These are phyloP conservation scores for Clarias macrocephalus DNA, from an alignment of 2,113 vertebrate species.

Conservation along the genomic window DNA sequence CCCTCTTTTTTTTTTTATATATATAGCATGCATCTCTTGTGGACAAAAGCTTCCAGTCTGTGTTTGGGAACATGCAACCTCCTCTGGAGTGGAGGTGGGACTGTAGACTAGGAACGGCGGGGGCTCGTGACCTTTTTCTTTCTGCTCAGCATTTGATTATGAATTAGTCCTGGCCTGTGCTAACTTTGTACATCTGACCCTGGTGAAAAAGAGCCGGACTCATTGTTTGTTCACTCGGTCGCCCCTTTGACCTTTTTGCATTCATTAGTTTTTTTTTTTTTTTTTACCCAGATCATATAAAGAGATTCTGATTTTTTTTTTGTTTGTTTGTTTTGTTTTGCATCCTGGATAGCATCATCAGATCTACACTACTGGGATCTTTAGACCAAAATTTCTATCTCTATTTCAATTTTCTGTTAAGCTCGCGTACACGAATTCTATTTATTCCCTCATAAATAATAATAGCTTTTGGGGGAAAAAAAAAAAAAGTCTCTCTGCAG, in stretches of 20 bases:
- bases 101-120: constrained; percentile 14
- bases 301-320: background rate
- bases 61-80: constrained; percentile 48
- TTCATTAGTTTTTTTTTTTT: constrained; percentile 33
- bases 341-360: background rate
- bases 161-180: constrained; percentile 37
- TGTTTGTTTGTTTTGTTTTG: background rate
- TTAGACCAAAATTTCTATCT: background rate
- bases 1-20: constrained; percentile 5
- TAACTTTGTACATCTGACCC: constrained; percentile 55
- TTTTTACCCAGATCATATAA: background rate
- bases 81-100: constrained; percentile 36
- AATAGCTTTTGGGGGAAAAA: background rate
- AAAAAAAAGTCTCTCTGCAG: background rate
- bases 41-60: constrained; percentile 45
- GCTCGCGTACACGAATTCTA: background rate
- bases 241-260: constrained; percentile 52
- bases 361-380: background rate
- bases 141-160: constrained; percentile 38
- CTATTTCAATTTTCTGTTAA: constrained; percentile 11
- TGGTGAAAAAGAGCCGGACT: constrained; percentile 51
- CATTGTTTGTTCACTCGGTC: constrained; percentile 50
- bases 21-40: constrained; percentile 7
- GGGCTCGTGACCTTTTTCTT: constrained; percentile 48
- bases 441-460: constrained; percentile 13